Conservation (phyloP, 2,797 vertebrate species). For the Diglossa cyanea region DNA sequence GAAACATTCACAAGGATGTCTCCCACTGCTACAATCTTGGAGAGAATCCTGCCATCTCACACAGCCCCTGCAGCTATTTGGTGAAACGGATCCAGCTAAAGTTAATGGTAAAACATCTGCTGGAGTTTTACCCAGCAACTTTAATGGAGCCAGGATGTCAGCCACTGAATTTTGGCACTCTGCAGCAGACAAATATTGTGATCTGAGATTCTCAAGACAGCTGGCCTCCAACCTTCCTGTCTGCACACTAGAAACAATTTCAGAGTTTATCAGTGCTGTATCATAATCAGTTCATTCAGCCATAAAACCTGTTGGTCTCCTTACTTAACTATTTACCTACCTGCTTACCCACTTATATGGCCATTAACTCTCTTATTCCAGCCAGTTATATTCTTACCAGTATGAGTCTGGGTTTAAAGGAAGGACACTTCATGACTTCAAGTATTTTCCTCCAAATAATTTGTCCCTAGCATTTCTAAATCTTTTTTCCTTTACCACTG, state of each 20-base stretch:
- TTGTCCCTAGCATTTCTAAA: slow-evolving; percentile 24
- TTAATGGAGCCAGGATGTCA: slow-evolving; percentile 63
- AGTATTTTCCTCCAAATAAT: slow-evolving; percentile 49
- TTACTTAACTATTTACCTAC: slow-evolving; percentile 41
- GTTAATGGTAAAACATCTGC: slow-evolving; percentile 66
- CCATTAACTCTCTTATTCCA: not conserved
- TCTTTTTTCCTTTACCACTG: slow-evolving; percentile 55
- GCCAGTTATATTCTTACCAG: not conserved
- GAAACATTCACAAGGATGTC: slow-evolving; percentile 47
- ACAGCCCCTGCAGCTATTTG: slow-evolving; percentile 47
- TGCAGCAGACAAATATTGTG: slow-evolving; percentile 58
- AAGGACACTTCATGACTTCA: slow-evolving; percentile 26
- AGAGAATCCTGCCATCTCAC: slow-evolving; percentile 51
- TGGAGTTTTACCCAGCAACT: slow-evolving; percentile 64
- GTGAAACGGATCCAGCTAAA: slow-evolving; percentile 57
- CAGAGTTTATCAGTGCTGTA: slow-evolving; percentile 58
- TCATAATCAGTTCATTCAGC: slow-evolving; percentile 41
- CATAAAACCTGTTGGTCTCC: slow-evolving; percentile 30
- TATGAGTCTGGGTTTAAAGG: slow-evolving; percentile 46
- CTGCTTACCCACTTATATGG: not conserved
- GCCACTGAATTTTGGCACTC: slow-evolving; percentile 64
- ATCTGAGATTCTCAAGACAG: slow-evolving; percentile 65
- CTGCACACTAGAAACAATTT: slow-evolving; percentile 55
- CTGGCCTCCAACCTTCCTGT: slow-evolving; percentile 64
- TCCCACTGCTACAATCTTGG: slow-evolving; percentile 39